phyloP scores from a whole-genome alignment of 2,888 invertebrate species.

The Papilio demoleus region DNA sequence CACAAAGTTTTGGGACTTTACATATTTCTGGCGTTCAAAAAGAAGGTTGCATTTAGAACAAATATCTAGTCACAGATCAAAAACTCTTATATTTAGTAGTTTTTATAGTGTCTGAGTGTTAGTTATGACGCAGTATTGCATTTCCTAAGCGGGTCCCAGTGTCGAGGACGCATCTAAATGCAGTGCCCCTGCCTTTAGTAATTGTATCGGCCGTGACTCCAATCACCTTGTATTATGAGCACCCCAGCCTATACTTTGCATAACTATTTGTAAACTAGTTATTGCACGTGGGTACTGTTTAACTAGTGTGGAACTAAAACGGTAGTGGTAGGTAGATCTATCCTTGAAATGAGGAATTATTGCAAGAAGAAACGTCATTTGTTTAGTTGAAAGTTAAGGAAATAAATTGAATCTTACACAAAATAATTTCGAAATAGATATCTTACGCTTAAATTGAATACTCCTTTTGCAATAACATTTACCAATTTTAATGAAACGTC shows the following conservation, averaged over 20 bases:
- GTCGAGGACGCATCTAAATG: slow-evolving; percentile 58
- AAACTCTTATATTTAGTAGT: not conserved
- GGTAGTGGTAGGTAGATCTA: not conserved
- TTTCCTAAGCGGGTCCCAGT: slow-evolving; percentile 73
- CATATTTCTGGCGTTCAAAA: no score
- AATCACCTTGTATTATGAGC: slow-evolving; percentile 67
- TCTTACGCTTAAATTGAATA: no score
- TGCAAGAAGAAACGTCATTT: not conserved
- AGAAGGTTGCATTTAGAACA: no score
- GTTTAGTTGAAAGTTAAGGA: no score
- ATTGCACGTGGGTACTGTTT: slow-evolving; percentile 15
- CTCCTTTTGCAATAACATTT: no score
- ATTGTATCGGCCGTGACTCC: slow-evolving; percentile 72
- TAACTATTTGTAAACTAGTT: slow-evolving; percentile 39
- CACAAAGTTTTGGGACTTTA: no score
- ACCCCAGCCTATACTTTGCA: slow-evolving; percentile 43
- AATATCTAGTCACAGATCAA: no score
- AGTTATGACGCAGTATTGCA: slow-evolving; percentile 39
- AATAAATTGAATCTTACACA: no score
- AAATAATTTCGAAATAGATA: no score
- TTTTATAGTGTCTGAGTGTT: not conserved
- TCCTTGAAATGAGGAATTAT: not conserved
- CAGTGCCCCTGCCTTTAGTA: slow-evolving; percentile 68
- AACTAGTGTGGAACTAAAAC: slow-evolving; percentile 1
- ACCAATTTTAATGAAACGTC: no score